Percentiles rank a stretch among this genome's conserved stretches.
Conservation (phyloP, 1,140 invertebrate species). For the Teleopsis dalmanni region DNA sequence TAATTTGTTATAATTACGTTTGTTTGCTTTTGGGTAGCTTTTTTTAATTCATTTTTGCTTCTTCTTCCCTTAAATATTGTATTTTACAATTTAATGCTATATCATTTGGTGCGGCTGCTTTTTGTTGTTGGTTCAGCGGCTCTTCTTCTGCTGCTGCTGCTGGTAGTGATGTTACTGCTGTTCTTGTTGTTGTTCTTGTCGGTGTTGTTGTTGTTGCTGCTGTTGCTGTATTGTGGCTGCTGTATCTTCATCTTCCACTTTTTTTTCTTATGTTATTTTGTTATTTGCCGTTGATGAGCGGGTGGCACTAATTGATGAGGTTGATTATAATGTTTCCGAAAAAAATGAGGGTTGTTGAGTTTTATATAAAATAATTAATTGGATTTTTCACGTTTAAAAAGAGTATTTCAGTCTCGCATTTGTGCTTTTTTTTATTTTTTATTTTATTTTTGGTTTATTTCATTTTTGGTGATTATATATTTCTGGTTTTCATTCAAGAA, state of each 20-base stretch:
- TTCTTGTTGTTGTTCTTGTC: neutral
- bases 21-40: conserved; percentile 4
- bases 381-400: neutral
- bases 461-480: neutral
- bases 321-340: conserved; percentile 2
- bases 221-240: conserved; percentile 6
- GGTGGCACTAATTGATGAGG: conserved; percentile 11
- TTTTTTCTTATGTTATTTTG: conserved; percentile 7
- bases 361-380: conserved; percentile 8
- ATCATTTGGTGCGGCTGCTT: neutral
- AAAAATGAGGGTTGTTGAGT: conserved; percentile 8
- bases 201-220: conserved; percentile 9
- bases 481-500: neutral
- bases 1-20: conserved; percentile 9
- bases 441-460: conserved; percentile 14
- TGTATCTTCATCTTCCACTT: conserved; percentile 9
- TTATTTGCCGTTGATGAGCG: conserved; percentile 1
- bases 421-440: conserved; percentile 38
- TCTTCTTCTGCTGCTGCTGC: neutral
- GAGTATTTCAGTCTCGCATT: conserved; percentile 9
- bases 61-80: neutral
- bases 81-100: neutral
- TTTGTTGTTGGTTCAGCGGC: neutral
- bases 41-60: neutral
- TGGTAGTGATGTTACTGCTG: neutral